phyloP scores from a whole-genome alignment of 2,888 invertebrate genomes.

The Drosophila setosimentum region DNA sequence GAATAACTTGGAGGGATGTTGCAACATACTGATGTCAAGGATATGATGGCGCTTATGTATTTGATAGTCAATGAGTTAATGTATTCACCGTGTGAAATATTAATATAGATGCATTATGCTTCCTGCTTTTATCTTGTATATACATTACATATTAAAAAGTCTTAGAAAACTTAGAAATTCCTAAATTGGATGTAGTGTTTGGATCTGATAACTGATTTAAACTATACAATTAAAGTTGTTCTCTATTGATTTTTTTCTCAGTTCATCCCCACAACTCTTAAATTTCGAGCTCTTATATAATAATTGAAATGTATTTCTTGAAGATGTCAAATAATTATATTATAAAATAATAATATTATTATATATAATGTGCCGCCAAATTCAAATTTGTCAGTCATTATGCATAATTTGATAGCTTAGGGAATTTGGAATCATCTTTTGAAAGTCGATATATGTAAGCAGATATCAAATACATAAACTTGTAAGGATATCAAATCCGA shows the following conservation, averaged over 20 bases:
- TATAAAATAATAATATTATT: background rate
- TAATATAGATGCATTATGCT: background rate
- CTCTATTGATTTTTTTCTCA: background rate
- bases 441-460: background rate
- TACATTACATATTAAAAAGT: background rate
- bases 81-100: background rate
- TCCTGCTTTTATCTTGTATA: background rate
- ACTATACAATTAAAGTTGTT: background rate
- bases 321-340: background rate
- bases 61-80: conserved; percentile 34
- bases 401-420: background rate
- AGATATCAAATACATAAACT: background rate
- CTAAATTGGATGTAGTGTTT: background rate
- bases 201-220: background rate
- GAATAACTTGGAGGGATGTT: conserved; percentile 28
- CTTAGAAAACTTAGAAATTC: background rate
- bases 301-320: background rate
- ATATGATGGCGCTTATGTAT: conserved; percentile 1
- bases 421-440: background rate
- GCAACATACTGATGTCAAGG: conserved; percentile 23
- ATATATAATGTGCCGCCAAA: background rate
- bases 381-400: background rate
- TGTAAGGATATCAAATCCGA: conserved; percentile 14
- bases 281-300: no score
- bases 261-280: background rate